These are phyloP conservation scores for Eutrigla gurnardus DNA, from an alignment of 2,797 vertebrate species.

Conservation along the genomic window DNA sequence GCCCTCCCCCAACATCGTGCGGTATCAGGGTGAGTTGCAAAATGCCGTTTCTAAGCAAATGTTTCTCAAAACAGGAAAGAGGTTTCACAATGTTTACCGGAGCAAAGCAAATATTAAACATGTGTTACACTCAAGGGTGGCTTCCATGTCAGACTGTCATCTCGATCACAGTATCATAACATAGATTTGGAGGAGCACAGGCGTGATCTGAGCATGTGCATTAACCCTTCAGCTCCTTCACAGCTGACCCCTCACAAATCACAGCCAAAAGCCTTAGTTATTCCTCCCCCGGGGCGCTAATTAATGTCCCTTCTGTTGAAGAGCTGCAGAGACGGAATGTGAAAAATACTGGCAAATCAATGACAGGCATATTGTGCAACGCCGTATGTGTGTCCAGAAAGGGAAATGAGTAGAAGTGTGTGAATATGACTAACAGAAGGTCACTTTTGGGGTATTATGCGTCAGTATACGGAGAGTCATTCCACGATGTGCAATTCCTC, in stretches of 20 bases:
- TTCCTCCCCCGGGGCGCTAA: constrained; percentile 37
- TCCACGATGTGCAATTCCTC: constrained; percentile 16
- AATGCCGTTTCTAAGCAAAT: background rate
- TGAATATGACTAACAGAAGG: constrained; percentile 17
- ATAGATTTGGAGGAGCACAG: constrained; percentile 17
- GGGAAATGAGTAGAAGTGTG: constrained; percentile 6
- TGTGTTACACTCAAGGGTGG: background rate
- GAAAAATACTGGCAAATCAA: constrained; percentile 10
- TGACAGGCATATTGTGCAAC: constrained; percentile 13
- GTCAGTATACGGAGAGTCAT: background rate
- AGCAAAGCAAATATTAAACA: constrained; percentile 14
- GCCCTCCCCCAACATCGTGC: constrained; percentile 7
- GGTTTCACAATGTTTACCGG: constrained; percentile 15
- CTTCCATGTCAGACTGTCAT: constrained; percentile 21
- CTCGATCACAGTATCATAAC: background rate
- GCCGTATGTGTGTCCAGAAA: constrained; percentile 13
- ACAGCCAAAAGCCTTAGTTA: constrained; percentile 24
- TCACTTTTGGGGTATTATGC: constrained; percentile 23
- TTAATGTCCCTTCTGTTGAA: constrained; percentile 44
- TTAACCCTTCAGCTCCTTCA: constrained; percentile 23
- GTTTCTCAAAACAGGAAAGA: constrained; percentile 22
- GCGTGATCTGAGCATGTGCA: constrained; percentile 35
- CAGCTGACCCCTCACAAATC: constrained; percentile 45
- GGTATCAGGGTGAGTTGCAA: constrained; percentile 13
- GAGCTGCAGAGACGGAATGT: constrained; percentile 21